Evolutionary conservation across 2,797 vertebrate genomes (phyloP).

Genomic region (Acrossocheilus fasciatus): DNA sequence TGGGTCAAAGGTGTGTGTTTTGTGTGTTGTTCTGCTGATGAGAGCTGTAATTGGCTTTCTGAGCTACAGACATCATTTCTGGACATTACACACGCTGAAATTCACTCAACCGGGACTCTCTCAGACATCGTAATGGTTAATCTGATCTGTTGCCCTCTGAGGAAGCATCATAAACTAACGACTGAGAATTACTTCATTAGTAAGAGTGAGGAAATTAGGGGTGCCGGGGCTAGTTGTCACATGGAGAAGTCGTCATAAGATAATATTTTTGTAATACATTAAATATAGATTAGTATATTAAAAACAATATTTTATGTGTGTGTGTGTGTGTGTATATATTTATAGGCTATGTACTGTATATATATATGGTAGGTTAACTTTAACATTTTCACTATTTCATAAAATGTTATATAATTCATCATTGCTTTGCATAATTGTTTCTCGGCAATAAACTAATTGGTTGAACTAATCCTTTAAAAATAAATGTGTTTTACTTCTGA

Average conservation of each 20-base stretch:
- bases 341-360: too few relatives aligned
- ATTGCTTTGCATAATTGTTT: too few relatives aligned
- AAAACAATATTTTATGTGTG: neutral
- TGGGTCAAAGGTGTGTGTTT: constrained; percentile 11
- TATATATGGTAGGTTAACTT: too few relatives aligned
- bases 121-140: neutral
- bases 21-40: constrained; percentile 1
- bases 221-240: neutral
- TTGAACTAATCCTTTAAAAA: too few relatives aligned
- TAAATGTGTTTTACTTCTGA: too few relatives aligned
- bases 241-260: neutral
- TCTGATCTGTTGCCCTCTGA: neutral
- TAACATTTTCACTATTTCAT: too few relatives aligned
- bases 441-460: too few relatives aligned
- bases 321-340: neutral
- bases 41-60: constrained; percentile 1
- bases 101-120: neutral
- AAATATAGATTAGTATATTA: neutral
- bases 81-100: neutral
- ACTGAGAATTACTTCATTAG: neutral
- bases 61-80: constrained; percentile 20
- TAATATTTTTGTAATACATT: neutral
- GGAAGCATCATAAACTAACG: neutral
- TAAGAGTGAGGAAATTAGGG: neutral
- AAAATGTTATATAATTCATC: too few relatives aligned